phyloP scores from a whole-genome alignment of 1,140 invertebrate genomes.

The Trichonephila clavata region DNA sequence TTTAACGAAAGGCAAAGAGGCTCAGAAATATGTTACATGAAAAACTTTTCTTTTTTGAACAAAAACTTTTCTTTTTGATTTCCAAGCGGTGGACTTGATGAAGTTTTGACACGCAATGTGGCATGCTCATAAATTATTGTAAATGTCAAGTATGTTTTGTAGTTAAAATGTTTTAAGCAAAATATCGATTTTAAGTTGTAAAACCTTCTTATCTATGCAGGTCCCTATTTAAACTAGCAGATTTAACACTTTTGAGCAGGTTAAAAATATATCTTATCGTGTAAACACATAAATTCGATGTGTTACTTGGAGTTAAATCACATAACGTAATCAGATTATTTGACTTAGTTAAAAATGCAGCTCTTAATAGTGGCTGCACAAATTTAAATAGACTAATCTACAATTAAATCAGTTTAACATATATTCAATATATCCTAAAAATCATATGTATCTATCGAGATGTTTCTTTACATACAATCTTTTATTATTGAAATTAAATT shows the following conservation, averaged over 20 bases:
- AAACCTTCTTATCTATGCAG: not conserved
- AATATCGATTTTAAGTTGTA: not conserved
- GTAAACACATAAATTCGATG: too few relatives aligned
- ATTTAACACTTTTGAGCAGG: not conserved
- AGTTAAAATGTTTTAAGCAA: not conserved
- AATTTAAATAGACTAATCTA: too few relatives aligned
- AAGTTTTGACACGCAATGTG: not conserved
- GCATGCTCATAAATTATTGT: not conserved
- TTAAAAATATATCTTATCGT: not conserved
- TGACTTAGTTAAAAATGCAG: too few relatives aligned
- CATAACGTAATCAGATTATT: too few relatives aligned
- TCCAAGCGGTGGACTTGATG: not conserved
- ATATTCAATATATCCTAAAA: too few relatives aligned
- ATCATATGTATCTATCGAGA: too few relatives aligned
- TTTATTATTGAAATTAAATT: too few relatives aligned
- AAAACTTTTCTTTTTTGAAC: not conserved
- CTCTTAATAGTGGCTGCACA: too few relatives aligned
- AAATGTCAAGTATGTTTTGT: not conserved
- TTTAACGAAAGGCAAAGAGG: not conserved
- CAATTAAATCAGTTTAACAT: too few relatives aligned
- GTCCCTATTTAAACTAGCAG: not conserved
- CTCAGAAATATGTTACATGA: not conserved
- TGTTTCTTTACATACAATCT: too few relatives aligned
- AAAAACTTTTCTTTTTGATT: not conserved
- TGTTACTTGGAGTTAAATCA: too few relatives aligned